Evolutionary conservation across 2,888 invertebrate species (phyloP).

Genomic region (Cryptophagus acutangulus): DNA sequence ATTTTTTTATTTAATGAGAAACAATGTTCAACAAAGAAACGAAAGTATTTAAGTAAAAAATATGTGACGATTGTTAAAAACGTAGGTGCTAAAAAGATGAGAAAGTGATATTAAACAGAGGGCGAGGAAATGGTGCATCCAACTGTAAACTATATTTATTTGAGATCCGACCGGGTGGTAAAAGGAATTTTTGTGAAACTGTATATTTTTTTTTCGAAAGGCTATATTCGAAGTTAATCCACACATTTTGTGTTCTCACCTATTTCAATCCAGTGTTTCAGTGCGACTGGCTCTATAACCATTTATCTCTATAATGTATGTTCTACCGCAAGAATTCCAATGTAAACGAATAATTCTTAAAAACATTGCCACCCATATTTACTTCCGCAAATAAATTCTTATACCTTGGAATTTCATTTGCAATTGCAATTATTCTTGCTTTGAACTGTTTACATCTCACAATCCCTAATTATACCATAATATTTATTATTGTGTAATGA

Average conservation of each 20-base stretch:
- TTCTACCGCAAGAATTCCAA: constrained; percentile 27
- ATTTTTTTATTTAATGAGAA: too few relatives aligned
- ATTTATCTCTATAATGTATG: constrained; percentile 36
- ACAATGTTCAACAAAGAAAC: too few relatives aligned
- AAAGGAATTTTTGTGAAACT: constrained; percentile 23
- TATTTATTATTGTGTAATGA: too few relatives aligned
- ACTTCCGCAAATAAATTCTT: not conserved
- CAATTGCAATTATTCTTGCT: not conserved
- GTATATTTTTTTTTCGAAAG: constrained; percentile 26
- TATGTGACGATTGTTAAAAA: too few relatives aligned
- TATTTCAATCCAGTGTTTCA: constrained; percentile 37
- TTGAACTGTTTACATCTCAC: constrained; percentile 1
- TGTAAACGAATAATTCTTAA: constrained; percentile 7
- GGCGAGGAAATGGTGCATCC: constrained; percentile 29
- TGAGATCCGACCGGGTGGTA: constrained; percentile 30
- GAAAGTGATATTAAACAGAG: constrained; percentile 30
- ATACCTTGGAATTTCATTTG: constrained; percentile 3
- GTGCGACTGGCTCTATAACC: constrained; percentile 27
- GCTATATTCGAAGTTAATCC: constrained; percentile 28
- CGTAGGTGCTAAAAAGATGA: constrained; percentile 30
- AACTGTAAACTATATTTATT: constrained; percentile 33
- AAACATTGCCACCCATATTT: constrained; percentile 7
- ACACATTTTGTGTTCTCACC: constrained; percentile 37
- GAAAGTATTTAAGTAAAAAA: too few relatives aligned
- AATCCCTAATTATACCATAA: constrained; percentile 3